Evolutionary conservation across 2,888 invertebrate genomes (phyloP), one percentile per base, ranked within the genome.

Genomic region (Lasioglossum oenotherae): DNA sequence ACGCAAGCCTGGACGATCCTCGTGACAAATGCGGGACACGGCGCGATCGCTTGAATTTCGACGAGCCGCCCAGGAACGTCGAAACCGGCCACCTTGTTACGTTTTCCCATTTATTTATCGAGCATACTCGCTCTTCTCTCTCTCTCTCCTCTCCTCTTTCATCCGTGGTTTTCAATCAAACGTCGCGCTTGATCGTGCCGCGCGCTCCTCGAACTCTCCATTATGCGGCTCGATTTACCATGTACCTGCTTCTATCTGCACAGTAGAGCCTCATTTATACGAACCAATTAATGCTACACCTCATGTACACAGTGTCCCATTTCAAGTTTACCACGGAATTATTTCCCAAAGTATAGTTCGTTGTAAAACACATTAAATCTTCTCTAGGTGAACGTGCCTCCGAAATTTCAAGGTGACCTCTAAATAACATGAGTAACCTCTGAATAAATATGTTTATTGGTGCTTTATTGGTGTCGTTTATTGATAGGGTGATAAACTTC

Each of bases 21-120:
- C 82, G 88, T 92, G 92, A 93, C 92, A 92, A 92, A 93, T 93
- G 92, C 89, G 92, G 87, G 89, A 93, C 91, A 92, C 89, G 91
- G 85, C 84, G 82, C 87, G 89, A 89, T 90, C 85, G 89, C 86
- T 91, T 82, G 91, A 87, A 90, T 91, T 92, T 85, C 87, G 76
- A 88, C 85, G 85, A 83, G 88, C 82, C 84, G 81, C 82, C 88
- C 76, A 85, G 80, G 79, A 84, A 85, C 84, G 84, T 79, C 69
- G 78, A 84, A 78, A 84, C 71, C 44, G 78, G 75, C 80, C 69
- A 80, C 79, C 74, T 81, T 84, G 81, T 84, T 81, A 81, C 84
- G 76, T 72, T 84, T 75, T 41, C 46, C 46, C 77, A 78, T 80
- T 83, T 78, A 86, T 86, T 86, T 75, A 80, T 82, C 85, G 60